These are phyloP conservation scores for Tauraco hartlaubi DNA, from an alignment of 2,797 vertebrate genomes.

Conservation along the genomic window DNA sequence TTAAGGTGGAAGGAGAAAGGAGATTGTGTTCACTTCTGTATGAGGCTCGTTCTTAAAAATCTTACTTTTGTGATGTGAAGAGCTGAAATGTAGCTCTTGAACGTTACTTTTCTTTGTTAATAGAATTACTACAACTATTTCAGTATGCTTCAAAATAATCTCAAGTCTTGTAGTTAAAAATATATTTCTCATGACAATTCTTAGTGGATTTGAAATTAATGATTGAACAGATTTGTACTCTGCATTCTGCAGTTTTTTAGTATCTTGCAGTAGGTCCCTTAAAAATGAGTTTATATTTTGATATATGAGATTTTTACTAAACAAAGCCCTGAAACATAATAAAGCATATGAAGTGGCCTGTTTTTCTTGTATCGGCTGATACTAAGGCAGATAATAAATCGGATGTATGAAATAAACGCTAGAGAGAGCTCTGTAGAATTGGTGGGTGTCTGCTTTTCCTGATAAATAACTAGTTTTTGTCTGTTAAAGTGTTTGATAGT, in stretches of 20 bases:
- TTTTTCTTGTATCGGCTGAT: neutral
- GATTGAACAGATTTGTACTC: neutral
- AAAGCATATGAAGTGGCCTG: neutral
- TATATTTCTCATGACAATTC: neutral
- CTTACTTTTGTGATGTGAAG: neutral
- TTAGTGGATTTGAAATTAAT: neutral
- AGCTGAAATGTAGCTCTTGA: neutral
- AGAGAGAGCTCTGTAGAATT: neutral
- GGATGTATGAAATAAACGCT: neutral
- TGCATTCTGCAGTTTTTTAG: neutral
- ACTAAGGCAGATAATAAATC: neutral
- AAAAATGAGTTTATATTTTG: neutral
- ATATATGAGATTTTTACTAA: neutral
- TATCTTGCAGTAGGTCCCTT: neutral
- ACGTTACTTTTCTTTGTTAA: neutral
- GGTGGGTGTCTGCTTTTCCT: neutral
- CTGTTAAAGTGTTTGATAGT: neutral
- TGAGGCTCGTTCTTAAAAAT: conserved; percentile 1
- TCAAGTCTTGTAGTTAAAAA: neutral
- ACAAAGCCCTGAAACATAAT: neutral
- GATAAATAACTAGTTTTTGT: neutral
- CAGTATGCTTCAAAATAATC: neutral
- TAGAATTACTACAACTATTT: neutral
- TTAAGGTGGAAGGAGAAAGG: neutral
- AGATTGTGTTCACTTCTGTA: neutral